Conservation (phyloP, 2,888 invertebrate genomes). For the Cryptocephalus moraei region DNA sequence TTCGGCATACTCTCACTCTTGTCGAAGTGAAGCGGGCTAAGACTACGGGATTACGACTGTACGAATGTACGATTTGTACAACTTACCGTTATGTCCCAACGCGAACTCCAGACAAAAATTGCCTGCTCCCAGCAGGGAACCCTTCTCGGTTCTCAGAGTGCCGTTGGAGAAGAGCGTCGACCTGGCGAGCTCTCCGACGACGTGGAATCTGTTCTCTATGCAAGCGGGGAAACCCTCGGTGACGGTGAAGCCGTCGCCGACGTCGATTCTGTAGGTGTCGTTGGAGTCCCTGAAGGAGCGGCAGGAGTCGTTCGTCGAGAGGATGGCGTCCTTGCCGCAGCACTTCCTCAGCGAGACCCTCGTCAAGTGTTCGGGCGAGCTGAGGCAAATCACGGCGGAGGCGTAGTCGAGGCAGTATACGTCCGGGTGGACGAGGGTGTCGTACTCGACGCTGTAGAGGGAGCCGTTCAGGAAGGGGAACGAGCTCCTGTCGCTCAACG, state of each 20-base stretch:
- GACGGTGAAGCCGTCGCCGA: slow-evolving; percentile 25
- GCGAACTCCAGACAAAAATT: slow-evolving; percentile 40
- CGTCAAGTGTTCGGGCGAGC: slow-evolving; percentile 17
- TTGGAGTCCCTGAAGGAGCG: slow-evolving; percentile 29
- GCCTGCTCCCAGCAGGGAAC: slow-evolving; percentile 34
- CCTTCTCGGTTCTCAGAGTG: slow-evolving; percentile 41
- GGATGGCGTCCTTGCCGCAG: slow-evolving; percentile 56
- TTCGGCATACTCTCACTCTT: too few species aligned
- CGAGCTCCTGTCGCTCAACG: slow-evolving; percentile 23
- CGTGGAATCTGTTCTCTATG: slow-evolving; percentile 40
- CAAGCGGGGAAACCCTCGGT: slow-evolving; percentile 34
- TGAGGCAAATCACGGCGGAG: slow-evolving; percentile 52
- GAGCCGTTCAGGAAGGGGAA: slow-evolving; percentile 52
- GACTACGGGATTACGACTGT: too few species aligned
- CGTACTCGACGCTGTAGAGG: slow-evolving; percentile 45
- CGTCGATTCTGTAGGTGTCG: slow-evolving; percentile 25
- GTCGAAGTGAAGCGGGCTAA: too few species aligned
- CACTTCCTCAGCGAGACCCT: slow-evolving; percentile 50
- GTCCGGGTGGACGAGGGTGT: slow-evolving; percentile 40
- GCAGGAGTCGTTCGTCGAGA: slow-evolving; percentile 45
- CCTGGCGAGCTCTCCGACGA: slow-evolving; percentile 47
- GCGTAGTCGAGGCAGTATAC: slow-evolving; percentile 61
- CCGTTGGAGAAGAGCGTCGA: slow-evolving; percentile 45
- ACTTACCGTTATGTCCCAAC: slow-evolving; percentile 37
- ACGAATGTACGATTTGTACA: too few species aligned